Evolutionary conservation across 2,888 invertebrate species (phyloP), one percentile per base, ranked within the genome.

Genomic region (Drosophila atroscutellata): DNA sequence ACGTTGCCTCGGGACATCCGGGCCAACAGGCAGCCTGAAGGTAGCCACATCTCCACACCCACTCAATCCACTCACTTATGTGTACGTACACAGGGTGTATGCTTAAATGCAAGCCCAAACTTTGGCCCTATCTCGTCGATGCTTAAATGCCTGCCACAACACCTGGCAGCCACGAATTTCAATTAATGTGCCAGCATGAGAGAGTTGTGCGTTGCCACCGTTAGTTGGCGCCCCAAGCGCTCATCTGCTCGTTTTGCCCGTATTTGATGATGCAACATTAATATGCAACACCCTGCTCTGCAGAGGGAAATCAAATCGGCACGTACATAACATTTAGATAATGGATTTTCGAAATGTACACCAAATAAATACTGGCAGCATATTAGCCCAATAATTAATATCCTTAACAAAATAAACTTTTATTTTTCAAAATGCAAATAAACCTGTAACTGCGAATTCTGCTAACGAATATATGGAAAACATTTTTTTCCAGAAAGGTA

Each of bases 141-240:
- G 82, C 37, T 45, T 73, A 75, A 66, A 73, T 69, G 65, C 75
- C 67, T 42, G 47, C 47, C 52, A 66, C 62, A 30, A 8, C 86
- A 86, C 77, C 90, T 86, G 88, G 71, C 67, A 69, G 63, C 75
- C 79, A 83, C 90, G 86, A 86, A 90, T 90, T 87, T 87, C 90
- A 90, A 89, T 90, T 86, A 86, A 89, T 74, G 84, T 80, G 67
- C 83, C 85, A 72, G 65, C 84, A 81, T 70, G 75, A 71, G 60
- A 73, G 68, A 73, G 77, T 47, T 73, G 59, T 70, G 58, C 57
- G 66, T 37, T 59, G 65, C 50, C 56, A 42, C 24, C 62, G 69
- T 49, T 69, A 71, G 73, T 54, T 72, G 65, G 68, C 62, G 72
- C 66, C 60, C 72, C 30, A 15, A 62, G 61, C 57, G 52, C 36